Evolutionary conservation across 2,113 vertebrate species (phyloP).

Genomic region (Entelurus aequoreus): DNA sequence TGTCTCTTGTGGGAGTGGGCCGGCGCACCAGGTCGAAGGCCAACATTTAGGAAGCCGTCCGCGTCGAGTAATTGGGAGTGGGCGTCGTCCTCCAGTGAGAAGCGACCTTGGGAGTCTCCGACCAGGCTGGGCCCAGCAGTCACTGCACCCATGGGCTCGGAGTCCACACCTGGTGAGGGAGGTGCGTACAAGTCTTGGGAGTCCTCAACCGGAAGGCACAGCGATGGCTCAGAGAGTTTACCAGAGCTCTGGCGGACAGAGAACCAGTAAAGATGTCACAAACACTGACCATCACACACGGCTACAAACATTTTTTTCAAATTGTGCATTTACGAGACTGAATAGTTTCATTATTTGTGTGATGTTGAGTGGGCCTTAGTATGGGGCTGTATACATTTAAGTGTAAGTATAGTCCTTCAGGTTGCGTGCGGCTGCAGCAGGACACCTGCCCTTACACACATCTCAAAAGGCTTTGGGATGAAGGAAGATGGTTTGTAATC

Average conservation of each 20-base stretch:
- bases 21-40: constrained; percentile 41
- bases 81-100: constrained; percentile 90
- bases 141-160: constrained; percentile 62
- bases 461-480: too few species aligned
- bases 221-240: constrained; percentile 87
- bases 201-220: constrained; percentile 92
- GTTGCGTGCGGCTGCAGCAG: too few species aligned
- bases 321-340: too few species aligned
- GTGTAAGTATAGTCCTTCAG: too few species aligned
- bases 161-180: constrained; percentile 83
- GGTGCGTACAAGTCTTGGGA: constrained; percentile 94
- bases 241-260: constrained; percentile 82
- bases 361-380: too few species aligned
- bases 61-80: constrained; percentile 95
- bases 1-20: constrained; percentile 74
- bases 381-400: too few species aligned
- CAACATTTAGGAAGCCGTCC: constrained; percentile 86
- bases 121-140: constrained; percentile 38
- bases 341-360: too few species aligned
- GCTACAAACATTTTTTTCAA: too few species aligned
- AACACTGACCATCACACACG: background rate
- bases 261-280: background rate
- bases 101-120: constrained; percentile 82
- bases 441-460: too few species aligned
- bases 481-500: too few species aligned